Conservation (phyloP, 2,888 invertebrate species). For the Apodemia duryi region DNA sequence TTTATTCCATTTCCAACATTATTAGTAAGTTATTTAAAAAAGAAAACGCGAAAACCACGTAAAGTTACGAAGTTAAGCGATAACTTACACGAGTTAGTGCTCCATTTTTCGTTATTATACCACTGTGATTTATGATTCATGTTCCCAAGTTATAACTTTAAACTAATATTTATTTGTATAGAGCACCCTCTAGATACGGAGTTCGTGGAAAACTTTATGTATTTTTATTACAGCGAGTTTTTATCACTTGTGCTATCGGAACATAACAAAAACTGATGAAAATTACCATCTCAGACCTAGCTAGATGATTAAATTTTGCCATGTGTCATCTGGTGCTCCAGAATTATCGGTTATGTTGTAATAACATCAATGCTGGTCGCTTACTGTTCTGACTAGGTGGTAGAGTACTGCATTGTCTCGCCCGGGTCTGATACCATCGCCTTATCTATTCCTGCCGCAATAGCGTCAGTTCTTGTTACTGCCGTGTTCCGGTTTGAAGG, state of each 20-base stretch:
- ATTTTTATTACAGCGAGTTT: constrained; percentile 8
- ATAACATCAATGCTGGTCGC: too few species aligned
- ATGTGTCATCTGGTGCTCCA: too few species aligned
- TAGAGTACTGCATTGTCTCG: too few species aligned
- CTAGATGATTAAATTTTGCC: too few species aligned
- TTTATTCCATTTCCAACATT: constrained; percentile 7
- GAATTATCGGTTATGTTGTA: too few species aligned
- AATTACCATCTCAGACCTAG: background rate
- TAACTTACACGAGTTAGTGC: constrained; percentile 19
- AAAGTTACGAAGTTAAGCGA: constrained; percentile 19
- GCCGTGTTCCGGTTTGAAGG: too few species aligned
- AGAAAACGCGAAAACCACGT: constrained; percentile 13
- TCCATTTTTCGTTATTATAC: constrained; percentile 20
- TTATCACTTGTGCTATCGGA: background rate
- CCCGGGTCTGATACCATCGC: too few species aligned
- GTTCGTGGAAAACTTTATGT: constrained; percentile 5
- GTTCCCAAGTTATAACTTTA: constrained; percentile 18
- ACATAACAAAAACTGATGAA: background rate
- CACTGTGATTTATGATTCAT: constrained; percentile 18
- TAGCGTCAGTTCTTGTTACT: too few species aligned
- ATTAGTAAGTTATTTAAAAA: constrained; percentile 14
- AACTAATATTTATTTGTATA: constrained; percentile 21
- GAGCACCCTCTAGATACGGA: constrained; percentile 9
- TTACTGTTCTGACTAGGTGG: too few species aligned
- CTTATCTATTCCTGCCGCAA: too few species aligned